phyloP scores from a whole-genome alignment of 1,140 invertebrate genomes.

The Apis mellifera region Amel_HAv3.1 CM009931.2:6415001-6415500 shows the following conservation, averaged over 20 bases:
- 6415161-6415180: background rate
- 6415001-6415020: constrained; percentile 77
- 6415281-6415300: constrained; percentile 75
- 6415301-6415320: constrained; percentile 79
- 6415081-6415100: constrained; percentile 76
- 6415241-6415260: constrained; percentile 70
- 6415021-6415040: constrained; percentile 75
- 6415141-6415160: background rate
- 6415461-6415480: constrained; percentile 29
- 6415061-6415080: constrained; percentile 77
- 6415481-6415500: constrained; percentile 17
- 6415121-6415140: background rate
- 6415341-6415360: constrained; percentile 75
- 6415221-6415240: constrained; percentile 77
- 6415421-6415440: constrained; percentile 23
- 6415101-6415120: constrained; percentile 78
- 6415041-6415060: constrained; percentile 76
- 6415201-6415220: constrained; percentile 79
- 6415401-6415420: constrained; percentile 38
- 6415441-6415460: constrained; percentile 6
- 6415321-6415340: constrained; percentile 77
- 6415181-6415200: constrained; percentile 74
- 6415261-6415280: constrained; percentile 77
- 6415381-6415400: constrained; percentile 62
- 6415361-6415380: constrained; percentile 76